Evolutionary conservation across 2,113 vertebrate species (phyloP).

Genomic region (Petromus typicus): DNA sequence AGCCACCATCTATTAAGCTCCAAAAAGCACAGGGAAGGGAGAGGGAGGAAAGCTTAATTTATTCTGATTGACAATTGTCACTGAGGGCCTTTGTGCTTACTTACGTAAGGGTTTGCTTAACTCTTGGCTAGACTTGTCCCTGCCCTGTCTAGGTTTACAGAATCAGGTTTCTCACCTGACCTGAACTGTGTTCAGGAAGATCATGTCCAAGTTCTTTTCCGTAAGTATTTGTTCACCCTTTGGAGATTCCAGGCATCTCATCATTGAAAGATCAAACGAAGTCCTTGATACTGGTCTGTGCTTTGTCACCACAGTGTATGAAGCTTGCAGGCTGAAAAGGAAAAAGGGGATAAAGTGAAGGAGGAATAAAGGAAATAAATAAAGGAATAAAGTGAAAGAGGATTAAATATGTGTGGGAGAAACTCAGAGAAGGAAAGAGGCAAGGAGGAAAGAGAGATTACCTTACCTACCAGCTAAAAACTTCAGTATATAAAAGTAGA

Average conservation of each 20-base stretch:
- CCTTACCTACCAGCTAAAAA: background rate
- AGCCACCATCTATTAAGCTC: slow-evolving; percentile 41
- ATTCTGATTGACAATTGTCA: slow-evolving; percentile 73
- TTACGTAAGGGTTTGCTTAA: slow-evolving; percentile 65
- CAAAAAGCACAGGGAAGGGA: slow-evolving; percentile 33
- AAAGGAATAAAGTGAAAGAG: background rate
- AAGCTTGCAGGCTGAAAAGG: background rate
- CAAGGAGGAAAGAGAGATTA: background rate
- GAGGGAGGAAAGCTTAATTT: slow-evolving; percentile 69
- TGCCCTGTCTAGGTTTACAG: slow-evolving; percentile 47
- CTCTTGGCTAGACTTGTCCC: slow-evolving; percentile 60
- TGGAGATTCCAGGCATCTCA: slow-evolving; percentile 53
- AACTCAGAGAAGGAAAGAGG: background rate
- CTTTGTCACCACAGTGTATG: slow-evolving; percentile 15
- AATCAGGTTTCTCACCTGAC: slow-evolving; percentile 75
- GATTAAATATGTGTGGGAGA: background rate
- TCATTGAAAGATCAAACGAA: slow-evolving; percentile 43
- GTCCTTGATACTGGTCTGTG: background rate
- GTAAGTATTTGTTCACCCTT: slow-evolving; percentile 50
- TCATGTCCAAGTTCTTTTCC: slow-evolving; percentile 75
- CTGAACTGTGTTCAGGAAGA: slow-evolving; percentile 61
- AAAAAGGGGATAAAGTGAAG: background rate
- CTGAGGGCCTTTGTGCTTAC: slow-evolving; percentile 76
- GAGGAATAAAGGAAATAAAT: background rate
- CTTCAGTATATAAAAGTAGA: background rate